phyloP scores from a whole-genome alignment of 1,140 invertebrate genomes.

The Telenomus remus region DNA sequence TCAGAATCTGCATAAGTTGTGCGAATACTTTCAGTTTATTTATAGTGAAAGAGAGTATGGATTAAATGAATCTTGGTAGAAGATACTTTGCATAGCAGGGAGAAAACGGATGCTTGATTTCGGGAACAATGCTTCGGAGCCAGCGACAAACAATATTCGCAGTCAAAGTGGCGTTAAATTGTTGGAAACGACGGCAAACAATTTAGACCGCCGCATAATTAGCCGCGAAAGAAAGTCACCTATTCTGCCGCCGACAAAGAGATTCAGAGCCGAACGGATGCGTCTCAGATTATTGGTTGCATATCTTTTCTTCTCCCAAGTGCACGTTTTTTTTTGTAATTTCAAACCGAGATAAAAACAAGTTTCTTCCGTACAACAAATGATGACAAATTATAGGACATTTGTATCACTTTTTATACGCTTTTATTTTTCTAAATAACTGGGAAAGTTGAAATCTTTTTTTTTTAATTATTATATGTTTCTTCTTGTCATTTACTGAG shows the following conservation, averaged over 20 bases:
- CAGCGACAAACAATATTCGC: constrained; percentile 36
- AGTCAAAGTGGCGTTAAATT: constrained; percentile 55
- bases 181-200: constrained; percentile 48
- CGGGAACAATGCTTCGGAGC: constrained; percentile 43
- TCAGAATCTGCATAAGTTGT: too few species aligned
- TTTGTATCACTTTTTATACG: too few species aligned
- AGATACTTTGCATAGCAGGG: neutral
- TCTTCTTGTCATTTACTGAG: neutral
- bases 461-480: too few species aligned
- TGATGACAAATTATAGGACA: neutral
- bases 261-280: constrained; percentile 67
- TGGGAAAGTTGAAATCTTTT: too few species aligned
- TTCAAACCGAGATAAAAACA: neutral
- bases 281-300: constrained; percentile 56
- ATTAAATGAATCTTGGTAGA: too few species aligned
- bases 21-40: constrained; percentile 7
- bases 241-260: constrained; percentile 55
- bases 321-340: constrained; percentile 4
- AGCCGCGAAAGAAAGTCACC: constrained; percentile 61
- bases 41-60: too few species aligned
- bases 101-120: constrained; percentile 30
- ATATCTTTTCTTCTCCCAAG: constrained; percentile 30
- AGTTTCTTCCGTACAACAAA: neutral
- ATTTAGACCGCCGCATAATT: constrained; percentile 57
- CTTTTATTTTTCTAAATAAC: too few species aligned